Percentiles rank a stretch among this genome's conserved stretches.
These are phyloP conservation scores for Callithrix jacchus DNA, from an alignment of 2,113 vertebrate genomes.

Conservation along the genomic window DNA sequence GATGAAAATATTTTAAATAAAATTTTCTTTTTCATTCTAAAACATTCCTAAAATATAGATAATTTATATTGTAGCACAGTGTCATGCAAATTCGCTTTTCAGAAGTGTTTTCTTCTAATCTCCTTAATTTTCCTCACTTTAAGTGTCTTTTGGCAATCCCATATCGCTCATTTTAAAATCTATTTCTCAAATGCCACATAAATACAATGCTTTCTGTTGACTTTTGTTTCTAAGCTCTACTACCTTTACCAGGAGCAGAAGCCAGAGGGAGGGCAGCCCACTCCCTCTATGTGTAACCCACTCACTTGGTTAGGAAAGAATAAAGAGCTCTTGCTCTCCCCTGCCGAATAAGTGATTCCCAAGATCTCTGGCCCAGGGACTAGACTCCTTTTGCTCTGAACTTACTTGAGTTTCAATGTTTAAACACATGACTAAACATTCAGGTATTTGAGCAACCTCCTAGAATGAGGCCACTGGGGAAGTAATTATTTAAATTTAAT, in stretches of 20 bases:
- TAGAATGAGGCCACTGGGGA: neutral
- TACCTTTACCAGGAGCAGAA: neutral
- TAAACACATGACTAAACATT: neutral
- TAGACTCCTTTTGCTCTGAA: neutral
- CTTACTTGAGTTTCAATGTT: neutral
- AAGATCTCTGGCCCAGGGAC: neutral
- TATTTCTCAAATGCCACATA: neutral
- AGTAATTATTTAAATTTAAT: neutral
- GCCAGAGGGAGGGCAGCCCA: neutral
- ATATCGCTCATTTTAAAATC: neutral
- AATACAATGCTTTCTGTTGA: neutral
- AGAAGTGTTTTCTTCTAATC: neutral
- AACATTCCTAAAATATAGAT: neutral
- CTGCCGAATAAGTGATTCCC: neutral
- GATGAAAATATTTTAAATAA: neutral
- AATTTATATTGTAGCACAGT: neutral
- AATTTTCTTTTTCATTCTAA: neutral
- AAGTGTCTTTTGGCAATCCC: neutral
- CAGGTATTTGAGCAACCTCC: neutral
- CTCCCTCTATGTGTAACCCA: neutral
- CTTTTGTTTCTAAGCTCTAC: neutral
- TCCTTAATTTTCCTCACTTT: neutral
- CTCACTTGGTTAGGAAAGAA: constrained; percentile 30
- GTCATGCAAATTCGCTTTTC: neutral
- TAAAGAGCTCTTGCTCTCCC: neutral